Evolutionary conservation across 2,888 invertebrate genomes (phyloP).

Genomic region (Tridacna crocea): DNA sequence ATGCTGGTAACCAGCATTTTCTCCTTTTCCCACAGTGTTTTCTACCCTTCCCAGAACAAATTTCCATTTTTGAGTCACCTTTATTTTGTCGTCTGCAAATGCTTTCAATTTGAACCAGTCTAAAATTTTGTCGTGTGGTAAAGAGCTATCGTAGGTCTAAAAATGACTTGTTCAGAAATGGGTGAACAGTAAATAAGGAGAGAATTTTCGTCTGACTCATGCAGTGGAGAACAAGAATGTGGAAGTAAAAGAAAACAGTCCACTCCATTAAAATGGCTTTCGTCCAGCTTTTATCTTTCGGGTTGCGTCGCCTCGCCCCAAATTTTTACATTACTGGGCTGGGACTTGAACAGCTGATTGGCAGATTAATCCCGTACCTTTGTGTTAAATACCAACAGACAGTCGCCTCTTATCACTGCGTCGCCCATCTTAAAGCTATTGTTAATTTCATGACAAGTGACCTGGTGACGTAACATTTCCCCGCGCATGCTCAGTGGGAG

Average conservation of each 20-base stretch:
- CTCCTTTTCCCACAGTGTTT: slow-evolving; percentile 1
- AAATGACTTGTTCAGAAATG: background rate
- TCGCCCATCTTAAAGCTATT: slow-evolving; percentile 1
- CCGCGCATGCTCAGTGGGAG: slow-evolving; percentile 10
- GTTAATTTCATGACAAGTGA: slow-evolving; percentile 1
- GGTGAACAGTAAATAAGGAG: no score
- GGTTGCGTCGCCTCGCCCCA: slow-evolving; percentile 33
- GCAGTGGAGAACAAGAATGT: no score
- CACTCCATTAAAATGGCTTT: slow-evolving; percentile 8
- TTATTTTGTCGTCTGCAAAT: no score
- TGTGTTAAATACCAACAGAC: slow-evolving; percentile 23
- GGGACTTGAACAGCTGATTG: slow-evolving; percentile 44
- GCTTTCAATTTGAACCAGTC: no score
- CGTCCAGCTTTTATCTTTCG: background rate
- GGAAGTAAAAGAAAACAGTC: slow-evolving; percentile 12
- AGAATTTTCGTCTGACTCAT: no score
- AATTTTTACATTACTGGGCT: slow-evolving; percentile 50
- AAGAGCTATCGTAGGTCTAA: background rate
- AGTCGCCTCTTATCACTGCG: slow-evolving; percentile 14
- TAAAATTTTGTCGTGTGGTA: no score
- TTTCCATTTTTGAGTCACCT: no score
- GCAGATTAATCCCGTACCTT: slow-evolving; percentile 22
- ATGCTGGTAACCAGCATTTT: background rate
- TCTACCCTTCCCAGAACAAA: no score
- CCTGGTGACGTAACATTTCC: background rate